Evolutionary conservation across 2,888 invertebrate species (phyloP).

Genomic region (Drosophila picticornis): DNA sequence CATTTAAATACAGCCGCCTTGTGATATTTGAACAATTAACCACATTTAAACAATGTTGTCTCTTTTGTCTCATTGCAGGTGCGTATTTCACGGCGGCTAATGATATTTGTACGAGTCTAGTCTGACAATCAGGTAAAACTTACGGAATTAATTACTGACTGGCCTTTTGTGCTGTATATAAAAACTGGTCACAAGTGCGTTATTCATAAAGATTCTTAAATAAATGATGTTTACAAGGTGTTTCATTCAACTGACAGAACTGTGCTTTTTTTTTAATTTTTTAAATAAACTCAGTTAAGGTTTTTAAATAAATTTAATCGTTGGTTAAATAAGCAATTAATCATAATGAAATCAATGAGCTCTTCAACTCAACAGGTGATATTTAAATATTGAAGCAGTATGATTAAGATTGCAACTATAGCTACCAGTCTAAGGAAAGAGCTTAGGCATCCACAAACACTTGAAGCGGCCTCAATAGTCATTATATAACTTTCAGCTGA

Average conservation of each 20-base stretch:
- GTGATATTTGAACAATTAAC: slow-evolving; percentile 54
- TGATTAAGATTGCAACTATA: not conserved
- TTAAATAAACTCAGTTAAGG: not conserved
- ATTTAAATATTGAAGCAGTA: not conserved
- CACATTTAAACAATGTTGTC: slow-evolving; percentile 26
- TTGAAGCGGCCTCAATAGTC: not conserved
- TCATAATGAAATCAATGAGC: not conserved
- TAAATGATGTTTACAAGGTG: not conserved
- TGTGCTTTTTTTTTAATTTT: not conserved
- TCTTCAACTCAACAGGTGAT: not conserved
- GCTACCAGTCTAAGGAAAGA: not conserved
- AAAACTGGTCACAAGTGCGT: not conserved
- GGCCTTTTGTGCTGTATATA: not conserved
- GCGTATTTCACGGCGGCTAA: slow-evolving; percentile 47
- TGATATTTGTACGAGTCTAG: not conserved
- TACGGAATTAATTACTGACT: not conserved
- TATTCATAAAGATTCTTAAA: not conserved
- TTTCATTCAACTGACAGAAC: not conserved
- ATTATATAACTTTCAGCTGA: slow-evolving; percentile 23
- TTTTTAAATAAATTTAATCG: not conserved
- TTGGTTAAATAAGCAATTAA: not conserved
- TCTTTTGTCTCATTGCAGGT: slow-evolving; percentile 66
- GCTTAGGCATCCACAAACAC: not conserved
- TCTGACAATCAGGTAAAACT: slow-evolving; percentile 15
- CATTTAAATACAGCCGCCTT: slow-evolving; percentile 47